phyloP scores from a whole-genome alignment of 1,140 invertebrate species.

The Scaptomyza pallida region DNA sequence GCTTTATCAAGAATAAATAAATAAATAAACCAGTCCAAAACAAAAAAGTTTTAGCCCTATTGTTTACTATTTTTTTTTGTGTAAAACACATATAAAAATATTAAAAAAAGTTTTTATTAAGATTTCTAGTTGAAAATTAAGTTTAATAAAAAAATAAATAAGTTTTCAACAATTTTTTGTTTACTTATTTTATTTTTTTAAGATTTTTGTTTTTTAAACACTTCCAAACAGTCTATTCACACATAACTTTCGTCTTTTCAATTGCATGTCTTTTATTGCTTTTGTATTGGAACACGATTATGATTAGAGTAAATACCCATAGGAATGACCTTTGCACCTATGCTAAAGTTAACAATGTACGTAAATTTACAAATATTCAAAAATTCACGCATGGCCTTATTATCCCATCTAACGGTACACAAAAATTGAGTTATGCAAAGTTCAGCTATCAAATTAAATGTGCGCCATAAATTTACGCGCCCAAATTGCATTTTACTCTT shows the following conservation, averaged over 20 bases:
- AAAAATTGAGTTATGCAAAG: conserved; percentile 28
- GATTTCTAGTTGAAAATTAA: too few species aligned
- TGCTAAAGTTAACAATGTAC: not conserved
- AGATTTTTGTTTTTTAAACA: too few species aligned
- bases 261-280: not conserved
- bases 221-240: not conserved
- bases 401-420: not conserved
- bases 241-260: not conserved
- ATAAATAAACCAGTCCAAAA: too few species aligned
- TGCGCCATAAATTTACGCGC: not conserved
- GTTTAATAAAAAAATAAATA: not conserved
- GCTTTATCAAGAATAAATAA: too few species aligned
- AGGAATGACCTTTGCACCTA: conserved; percentile 2
- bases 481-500: conserved; percentile 30
- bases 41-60: too few species aligned
- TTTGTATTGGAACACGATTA: not conserved
- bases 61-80: too few species aligned
- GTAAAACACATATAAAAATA: too few species aligned
- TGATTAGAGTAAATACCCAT: conserved; percentile 4
- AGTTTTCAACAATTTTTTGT: not conserved
- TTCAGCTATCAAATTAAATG: conserved; percentile 22
- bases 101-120: too few species aligned
- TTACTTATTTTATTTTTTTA: too few species aligned
- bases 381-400: not conserved
- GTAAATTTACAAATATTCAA: not conserved